phyloP scores from a whole-genome alignment of 2,113 vertebrate species.

The Pungitius pungitius region DNA sequence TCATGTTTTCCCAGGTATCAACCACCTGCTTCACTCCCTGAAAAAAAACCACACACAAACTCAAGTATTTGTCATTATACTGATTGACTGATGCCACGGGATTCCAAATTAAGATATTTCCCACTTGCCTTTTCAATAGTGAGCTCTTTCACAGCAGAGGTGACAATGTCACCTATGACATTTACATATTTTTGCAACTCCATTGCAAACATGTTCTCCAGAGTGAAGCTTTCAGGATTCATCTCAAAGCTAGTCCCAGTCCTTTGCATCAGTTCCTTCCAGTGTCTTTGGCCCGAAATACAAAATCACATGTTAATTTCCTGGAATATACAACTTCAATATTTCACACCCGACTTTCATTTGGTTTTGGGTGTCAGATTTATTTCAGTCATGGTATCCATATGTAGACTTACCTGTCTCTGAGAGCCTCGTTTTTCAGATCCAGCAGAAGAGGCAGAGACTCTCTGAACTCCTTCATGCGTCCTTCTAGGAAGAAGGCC shows the following conservation, averaged over 20 bases:
- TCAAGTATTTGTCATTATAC: background rate
- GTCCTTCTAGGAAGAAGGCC: slow-evolving; percentile 84
- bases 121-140: slow-evolving; percentile 90
- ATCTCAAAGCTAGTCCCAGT: slow-evolving; percentile 90
- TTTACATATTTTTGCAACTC: slow-evolving; percentile 87
- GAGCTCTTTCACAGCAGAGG: slow-evolving; percentile 90
- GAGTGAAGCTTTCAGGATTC: slow-evolving; percentile 88
- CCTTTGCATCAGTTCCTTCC: slow-evolving; percentile 90
- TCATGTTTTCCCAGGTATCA: slow-evolving; percentile 92
- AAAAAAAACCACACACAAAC: slow-evolving; percentile 10
- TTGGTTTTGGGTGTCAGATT: slow-evolving; percentile 13
- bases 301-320: slow-evolving; percentile 6
- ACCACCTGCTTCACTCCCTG: slow-evolving; percentile 92
- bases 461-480: slow-evolving; percentile 92
- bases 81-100: background rate
- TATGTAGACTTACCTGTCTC: slow-evolving; percentile 85
- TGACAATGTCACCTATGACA: slow-evolving; percentile 89
- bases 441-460: slow-evolving; percentile 93
- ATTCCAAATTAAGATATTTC: background rate
- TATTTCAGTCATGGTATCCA: background rate
- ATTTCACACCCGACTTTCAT: background rate
- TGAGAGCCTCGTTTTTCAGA: slow-evolving; percentile 93
- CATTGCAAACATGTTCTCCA: slow-evolving; percentile 98
- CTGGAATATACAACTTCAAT: background rate
- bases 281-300: slow-evolving; percentile 83